Base-by-base conservation (phyloP, 2,113 vertebrate species). In the Cyphotilapia sp. region DNA sequence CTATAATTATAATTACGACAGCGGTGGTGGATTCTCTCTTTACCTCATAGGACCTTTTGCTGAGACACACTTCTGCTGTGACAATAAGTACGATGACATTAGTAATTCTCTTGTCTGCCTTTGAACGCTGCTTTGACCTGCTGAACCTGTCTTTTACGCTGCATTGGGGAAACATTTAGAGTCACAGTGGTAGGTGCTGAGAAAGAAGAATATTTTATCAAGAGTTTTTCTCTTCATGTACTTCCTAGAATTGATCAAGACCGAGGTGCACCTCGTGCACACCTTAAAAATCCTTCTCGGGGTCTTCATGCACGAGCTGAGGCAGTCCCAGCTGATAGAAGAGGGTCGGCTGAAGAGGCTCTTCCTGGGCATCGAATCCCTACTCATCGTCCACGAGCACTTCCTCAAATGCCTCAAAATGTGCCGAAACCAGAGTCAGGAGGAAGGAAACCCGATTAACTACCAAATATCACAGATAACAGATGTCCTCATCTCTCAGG, bases 241-340 rank as follows among this genome's bases (percentile, higher is more conserved):
- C 82, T n/a, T 85, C 45, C 3, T 92, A 99, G 98, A 99, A 88
- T 95, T 99, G 57, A 98, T 99, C 93, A 98, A 97, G 95, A 99
- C 99, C 0, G 99, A 99, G 96, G 97, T 97, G 89, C 97, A 99
- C 94, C 98, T 99, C 0, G 98, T 99, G 9, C 97, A 98, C 63
- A 99, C 97, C 0, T 95, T 99, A 87, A 99, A 98, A 93, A 97
- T 98, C 94, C 97, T 99, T 95, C 92, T 97, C 84, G 84, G 92
- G 31, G 97, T 99, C 2, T 99, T 98, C 88, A 92, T 95, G 40
- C 94, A 90, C 38, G 98, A 97, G 87, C 93, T 99, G 91, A 96
- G 90, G 61, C 96, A 97, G 86, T 97, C 97, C 14, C 93, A 97
- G 87, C 97, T 97, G 87, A 94, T 97, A 83, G 95, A 97, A 0